Base-by-base conservation (phyloP, 2,888 invertebrate species). In the Sphinx pinastri region DNA sequence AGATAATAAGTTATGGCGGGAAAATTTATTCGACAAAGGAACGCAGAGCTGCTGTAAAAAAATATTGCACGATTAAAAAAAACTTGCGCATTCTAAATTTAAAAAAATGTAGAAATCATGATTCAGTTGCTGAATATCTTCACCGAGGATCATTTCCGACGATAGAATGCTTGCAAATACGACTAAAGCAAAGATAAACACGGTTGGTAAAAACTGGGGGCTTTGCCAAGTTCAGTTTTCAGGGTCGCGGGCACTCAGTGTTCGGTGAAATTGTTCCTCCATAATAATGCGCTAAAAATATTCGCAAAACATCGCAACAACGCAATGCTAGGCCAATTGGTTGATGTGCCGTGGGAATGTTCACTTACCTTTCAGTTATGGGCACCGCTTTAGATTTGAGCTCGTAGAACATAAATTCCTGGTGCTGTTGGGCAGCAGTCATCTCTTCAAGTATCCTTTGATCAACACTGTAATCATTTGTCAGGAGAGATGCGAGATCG, bases 351-450 rank as follows among this genome's bases (percentile, higher is more conserved):
- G 79, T 69, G 75, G 75, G 76, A 76, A 72, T 74, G 72, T 75
- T 70, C 76, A 83, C 94, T 88, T 81, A 95, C 95, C 95, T 95
- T 88, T 94, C 95, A 70, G 94, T 95, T 75, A 92, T 86, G 75
- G 95, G 94, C 52, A 95, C 95, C 25, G 95, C 95, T 81, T 95
- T 95, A 38, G 95, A 95, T 81, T 95, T 95, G 72, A 95, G 87
- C 84, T 95, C 95, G 87, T 95, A 95, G 83, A 95, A 95, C 95
- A 95, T 95, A 81, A 95, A 94, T 78, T 95, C 95, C 84, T 95
- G 95, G 49, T 92, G 90, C 75, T 91, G 91, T 80, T 94, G 92
- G n/a, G 94, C 91, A 38, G 94, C 87, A 60, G 94, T 92, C 88
- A 95, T 94, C 83, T 95, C 95, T 76, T 95, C 94, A 78, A 95